Evolutionary conservation across 1,140 invertebrate genomes (phyloP).

Genomic region (Ylistrum balloti): DNA sequence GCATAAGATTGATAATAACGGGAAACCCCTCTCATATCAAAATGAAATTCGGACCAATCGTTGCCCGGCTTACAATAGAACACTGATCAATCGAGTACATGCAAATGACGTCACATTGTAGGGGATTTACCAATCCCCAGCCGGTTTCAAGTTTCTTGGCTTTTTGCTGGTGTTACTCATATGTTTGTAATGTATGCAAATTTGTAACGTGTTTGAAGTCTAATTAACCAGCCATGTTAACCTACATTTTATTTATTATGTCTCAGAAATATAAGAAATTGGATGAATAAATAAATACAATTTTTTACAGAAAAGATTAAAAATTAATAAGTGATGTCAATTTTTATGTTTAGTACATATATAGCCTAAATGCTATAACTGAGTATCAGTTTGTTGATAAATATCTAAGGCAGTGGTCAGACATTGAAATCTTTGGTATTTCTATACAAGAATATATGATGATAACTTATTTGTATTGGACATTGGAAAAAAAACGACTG

Average conservation of each 20-base stretch:
- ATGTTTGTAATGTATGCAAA: slow-evolving; percentile 13
- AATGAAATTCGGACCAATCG: neutral
- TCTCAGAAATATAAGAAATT: neutral
- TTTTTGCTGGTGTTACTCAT: neutral
- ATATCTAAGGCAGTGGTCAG: too few species aligned
- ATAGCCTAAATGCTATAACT: too few species aligned
- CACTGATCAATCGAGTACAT: neutral
- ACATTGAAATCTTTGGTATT: too few species aligned
- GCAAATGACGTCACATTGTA: slow-evolving; percentile 2
- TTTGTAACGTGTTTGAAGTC: slow-evolving; percentile 29
- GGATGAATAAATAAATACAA: too few species aligned
- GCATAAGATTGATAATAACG: neutral
- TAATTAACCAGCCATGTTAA: neutral
- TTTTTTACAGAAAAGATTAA: too few species aligned
- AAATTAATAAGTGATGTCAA: too few species aligned
- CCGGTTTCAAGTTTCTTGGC: neutral
- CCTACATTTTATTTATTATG: neutral
- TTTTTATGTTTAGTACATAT: too few species aligned
- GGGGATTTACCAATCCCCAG: neutral
- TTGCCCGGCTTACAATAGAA: slow-evolving; percentile 12
- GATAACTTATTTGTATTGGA: too few species aligned
- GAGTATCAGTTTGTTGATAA: too few species aligned
- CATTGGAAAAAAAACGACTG: too few species aligned
- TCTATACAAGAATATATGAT: too few species aligned
- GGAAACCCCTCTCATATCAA: neutral